Base-by-base conservation (phyloP, 1,140 invertebrate genomes). In the Chironomus striatipennis region DNA sequence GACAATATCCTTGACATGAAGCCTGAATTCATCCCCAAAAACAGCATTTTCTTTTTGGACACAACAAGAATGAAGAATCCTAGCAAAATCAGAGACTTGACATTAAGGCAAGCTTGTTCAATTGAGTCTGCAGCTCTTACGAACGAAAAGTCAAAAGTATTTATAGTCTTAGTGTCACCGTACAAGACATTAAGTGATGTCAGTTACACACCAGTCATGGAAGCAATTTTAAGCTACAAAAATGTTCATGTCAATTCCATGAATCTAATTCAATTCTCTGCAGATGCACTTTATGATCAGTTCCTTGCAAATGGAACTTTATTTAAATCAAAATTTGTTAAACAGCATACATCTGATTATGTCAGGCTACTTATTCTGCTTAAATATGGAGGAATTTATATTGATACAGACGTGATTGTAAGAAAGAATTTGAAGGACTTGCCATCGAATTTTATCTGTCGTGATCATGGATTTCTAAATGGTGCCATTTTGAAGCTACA, bases 351-450 rank as follows among this genome's bases (percentile, higher is more conserved):
- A 82, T 84, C 80, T n/a, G 86, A 87, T 76, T 80, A 85, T 10
- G 76, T 87, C 2, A 78, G 87, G 65, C 87, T 84, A 73, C 76
- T 86, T 0, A 84, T 85, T 0, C 77, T 88, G 0, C 87, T 85
- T 85, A 87, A 87, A 77, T 86, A 83, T 17, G 86, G 86, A 17
- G 87, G 87, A 3, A 86, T 86, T 64, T 88, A 88, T 76, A 76
- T 88, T 10, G 87, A 88, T 72, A 76, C 86, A 21, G 87, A 88
- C 74, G 83, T 87, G 2, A 82, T 88, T n/a, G 79, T 86, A 0
- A 82, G 81, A 4, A 83, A 77, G 77, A 79, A 75, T 1, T 43
- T 77, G 43, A 43, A 73, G 2, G 67, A 42, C 2, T 17, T 77
- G 42, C 34, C 18, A 20, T 70, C 42, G 20, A 77, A 77, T 67